A percentile compares a stretch with the other conserved stretches of the same genome.
These are phyloP conservation scores for Holocentrus rufus DNA, from an alignment of 2,797 vertebrate species.

Conservation along the genomic window DNA sequence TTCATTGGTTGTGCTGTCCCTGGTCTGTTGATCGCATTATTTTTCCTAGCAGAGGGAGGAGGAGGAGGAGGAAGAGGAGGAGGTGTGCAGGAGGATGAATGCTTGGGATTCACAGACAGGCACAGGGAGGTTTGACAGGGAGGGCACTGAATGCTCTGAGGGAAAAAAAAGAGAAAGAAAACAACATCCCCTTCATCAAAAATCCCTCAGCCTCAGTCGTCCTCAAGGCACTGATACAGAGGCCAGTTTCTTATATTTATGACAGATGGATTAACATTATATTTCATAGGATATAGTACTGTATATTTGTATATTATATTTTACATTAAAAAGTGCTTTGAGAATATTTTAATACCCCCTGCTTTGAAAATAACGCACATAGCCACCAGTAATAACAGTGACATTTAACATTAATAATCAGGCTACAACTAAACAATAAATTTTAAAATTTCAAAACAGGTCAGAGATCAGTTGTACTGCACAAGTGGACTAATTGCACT, in stretches of 20 bases:
- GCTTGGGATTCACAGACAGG: conserved; percentile 28
- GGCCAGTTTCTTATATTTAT: neutral
- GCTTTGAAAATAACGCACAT: no score
- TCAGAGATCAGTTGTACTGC: no score
- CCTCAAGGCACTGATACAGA: neutral
- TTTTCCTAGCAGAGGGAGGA: conserved; percentile 48
- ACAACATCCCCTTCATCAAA: conserved; percentile 12
- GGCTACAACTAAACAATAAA: no score
- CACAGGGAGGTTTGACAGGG: conserved; percentile 29
- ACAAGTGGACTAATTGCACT: no score
- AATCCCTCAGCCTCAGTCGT: neutral
- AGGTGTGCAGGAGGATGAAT: conserved; percentile 47
- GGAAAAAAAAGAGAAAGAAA: neutral
- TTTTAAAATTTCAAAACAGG: no score
- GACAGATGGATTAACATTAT: no score
- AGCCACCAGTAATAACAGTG: no score
- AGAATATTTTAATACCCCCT: no score
- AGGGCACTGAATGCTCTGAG: conserved; percentile 17
- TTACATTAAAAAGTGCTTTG: neutral
- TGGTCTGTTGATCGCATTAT: conserved; percentile 78
- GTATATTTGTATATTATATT: neutral
- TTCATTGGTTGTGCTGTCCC: conserved; percentile 74
- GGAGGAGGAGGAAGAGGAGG: conserved; percentile 31
- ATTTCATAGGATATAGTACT: no score
- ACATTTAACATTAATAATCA: no score